phyloP scores from a whole-genome alignment of 2,888 invertebrate species.

The Drosophila mimetica region DNA sequence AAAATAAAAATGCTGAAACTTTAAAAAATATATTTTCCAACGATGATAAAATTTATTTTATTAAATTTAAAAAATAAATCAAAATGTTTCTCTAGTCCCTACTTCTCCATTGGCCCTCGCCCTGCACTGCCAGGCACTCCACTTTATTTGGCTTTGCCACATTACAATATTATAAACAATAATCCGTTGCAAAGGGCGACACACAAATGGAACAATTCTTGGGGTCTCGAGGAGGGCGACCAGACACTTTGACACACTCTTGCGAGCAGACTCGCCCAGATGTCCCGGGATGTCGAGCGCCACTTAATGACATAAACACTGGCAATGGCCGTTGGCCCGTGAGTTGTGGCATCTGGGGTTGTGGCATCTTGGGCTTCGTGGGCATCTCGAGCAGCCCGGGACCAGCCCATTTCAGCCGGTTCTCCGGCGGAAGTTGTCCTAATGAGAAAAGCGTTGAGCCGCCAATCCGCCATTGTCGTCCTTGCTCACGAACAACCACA shows the following conservation, averaged over 20 bases:
- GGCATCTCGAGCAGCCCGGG: background rate
- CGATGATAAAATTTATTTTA: no score
- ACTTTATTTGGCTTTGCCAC: constrained; percentile 46
- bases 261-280: constrained; percentile 27
- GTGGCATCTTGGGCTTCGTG: background rate
- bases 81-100: background rate
- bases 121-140: constrained; percentile 5
- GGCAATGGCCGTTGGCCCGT: constrained; percentile 18
- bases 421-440: constrained; percentile 65
- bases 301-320: constrained; percentile 73
- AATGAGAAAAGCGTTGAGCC: constrained; percentile 63
- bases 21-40: no score
- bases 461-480: constrained; percentile 21
- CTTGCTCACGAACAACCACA: constrained; percentile 15
- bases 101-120: constrained; percentile 14
- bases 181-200: constrained; percentile 38
- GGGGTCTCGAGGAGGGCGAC: constrained; percentile 14
- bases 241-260: constrained; percentile 26
- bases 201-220: constrained; percentile 43
- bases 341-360: constrained; percentile 31
- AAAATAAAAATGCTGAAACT: no score
- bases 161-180: constrained; percentile 53
- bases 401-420: constrained; percentile 8
- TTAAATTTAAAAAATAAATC: no score
- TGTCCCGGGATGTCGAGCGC: constrained; percentile 34